phyloP scores from a whole-genome alignment of 2,113 vertebrate species.

The Elanus axillaris region DNA sequence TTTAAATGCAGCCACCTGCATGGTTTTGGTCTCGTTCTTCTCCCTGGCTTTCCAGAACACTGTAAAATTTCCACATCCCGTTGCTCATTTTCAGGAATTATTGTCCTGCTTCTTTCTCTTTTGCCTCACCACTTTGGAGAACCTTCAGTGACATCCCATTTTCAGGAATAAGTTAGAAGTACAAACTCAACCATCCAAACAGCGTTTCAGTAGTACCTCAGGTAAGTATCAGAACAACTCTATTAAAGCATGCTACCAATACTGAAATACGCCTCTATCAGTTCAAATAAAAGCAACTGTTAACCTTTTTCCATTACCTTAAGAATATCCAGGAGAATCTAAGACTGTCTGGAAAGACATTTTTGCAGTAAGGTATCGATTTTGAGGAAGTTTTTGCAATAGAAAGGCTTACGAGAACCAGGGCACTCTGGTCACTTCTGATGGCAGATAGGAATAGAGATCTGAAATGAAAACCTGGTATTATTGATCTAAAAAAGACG shows the following conservation, averaged over 20 bases:
- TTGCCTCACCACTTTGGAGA: neutral
- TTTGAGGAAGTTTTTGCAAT: slow-evolving; percentile 10
- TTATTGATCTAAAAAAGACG: neutral
- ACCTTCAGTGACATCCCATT: neutral
- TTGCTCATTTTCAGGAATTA: neutral
- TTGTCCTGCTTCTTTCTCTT: neutral
- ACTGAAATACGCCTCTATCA: neutral
- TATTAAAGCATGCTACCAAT: neutral
- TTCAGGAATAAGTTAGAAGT: neutral
- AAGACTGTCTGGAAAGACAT: neutral
- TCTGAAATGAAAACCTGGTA: neutral
- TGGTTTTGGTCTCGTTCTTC: neutral
- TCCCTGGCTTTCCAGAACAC: neutral
- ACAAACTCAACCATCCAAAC: neutral
- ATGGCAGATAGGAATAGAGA: neutral
- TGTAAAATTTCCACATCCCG: neutral
- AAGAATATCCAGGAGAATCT: neutral
- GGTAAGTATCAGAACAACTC: neutral
- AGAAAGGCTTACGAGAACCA: neutral
- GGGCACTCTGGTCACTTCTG: neutral
- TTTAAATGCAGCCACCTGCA: neutral
- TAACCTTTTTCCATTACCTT: neutral
- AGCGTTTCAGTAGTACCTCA: neutral
- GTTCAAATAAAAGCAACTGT: neutral
- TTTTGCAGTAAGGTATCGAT: slow-evolving; percentile 29